Base-by-base conservation (phyloP, 2,888 invertebrate species). In the Leucoptera coffeella region DNA sequence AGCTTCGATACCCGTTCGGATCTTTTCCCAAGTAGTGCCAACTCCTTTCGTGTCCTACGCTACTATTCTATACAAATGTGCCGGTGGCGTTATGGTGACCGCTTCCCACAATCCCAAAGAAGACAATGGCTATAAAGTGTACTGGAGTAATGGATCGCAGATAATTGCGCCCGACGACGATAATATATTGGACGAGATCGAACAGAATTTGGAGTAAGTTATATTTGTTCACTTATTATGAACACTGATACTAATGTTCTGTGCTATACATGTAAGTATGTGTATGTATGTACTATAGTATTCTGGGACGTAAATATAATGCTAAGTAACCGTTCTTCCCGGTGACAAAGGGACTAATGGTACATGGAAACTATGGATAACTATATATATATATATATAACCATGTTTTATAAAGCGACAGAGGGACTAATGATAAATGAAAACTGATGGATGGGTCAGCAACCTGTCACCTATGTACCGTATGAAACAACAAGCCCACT, bases 121-220 rank as follows among this genome's bases (percentile, higher is more conserved):
- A 14, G 94, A 96, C 47, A 95, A 95, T 49, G 95, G 95, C 2
- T 99, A 96, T 48, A 99, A 99, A 71, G 95, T 95, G 4, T 99
- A 96, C 53, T 95, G 93, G 84, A 69, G 76, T 6, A 97, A 96
- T 56, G 93, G 95, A 1, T 85, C 92, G 5, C 99, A 97, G 78
- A 95, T 99, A 33, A 84, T 93, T 32, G 56, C 88, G 0, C 99
- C 99, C 0, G 86, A 87, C 36, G 99, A 99, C 50, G 80, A 82
- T 41, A 78, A 79, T 22, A 93, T 99, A 32, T 80, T 95, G 38
- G 67, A 78, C 1, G 71, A 75, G 25, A 95, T 97, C 37, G 45
- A 80, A 28, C 69, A 79, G 13, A 85, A 87, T 53, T 73, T 93
- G 28, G 73, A 79, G 55, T 74, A 30, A 72, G 65, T 58, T 14